A percentile compares a stretch with the other conserved stretches of the same genome.
Evolutionary conservation across 2,113 vertebrate genomes (phyloP).

Genomic region (Ptychochromis oligacanthus): DNA sequence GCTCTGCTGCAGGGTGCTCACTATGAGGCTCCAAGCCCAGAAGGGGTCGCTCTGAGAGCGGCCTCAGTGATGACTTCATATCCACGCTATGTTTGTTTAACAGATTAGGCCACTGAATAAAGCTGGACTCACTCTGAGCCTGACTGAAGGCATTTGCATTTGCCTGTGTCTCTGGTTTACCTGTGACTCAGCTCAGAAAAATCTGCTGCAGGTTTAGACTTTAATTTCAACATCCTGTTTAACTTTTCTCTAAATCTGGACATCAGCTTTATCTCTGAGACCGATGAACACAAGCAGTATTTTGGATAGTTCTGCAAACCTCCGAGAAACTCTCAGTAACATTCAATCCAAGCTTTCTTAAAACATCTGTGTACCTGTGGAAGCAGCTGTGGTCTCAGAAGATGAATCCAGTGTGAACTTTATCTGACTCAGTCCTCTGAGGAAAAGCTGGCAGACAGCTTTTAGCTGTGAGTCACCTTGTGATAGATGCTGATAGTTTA

Average conservation of each 20-base stretch:
- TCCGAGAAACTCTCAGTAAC: background rate
- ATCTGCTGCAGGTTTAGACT: background rate
- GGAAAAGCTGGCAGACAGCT: background rate
- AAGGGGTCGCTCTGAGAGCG: background rate
- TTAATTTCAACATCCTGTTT: background rate
- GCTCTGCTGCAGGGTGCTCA: constrained; percentile 3
- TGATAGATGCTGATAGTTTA: background rate
- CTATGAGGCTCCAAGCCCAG: background rate
- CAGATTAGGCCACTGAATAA: background rate
- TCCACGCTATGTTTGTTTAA: background rate
- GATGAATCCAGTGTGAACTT: background rate
- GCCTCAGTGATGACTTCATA: background rate
- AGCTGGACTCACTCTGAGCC: background rate
- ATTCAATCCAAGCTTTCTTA: background rate
- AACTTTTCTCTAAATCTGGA: background rate
- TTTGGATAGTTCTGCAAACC: no score
- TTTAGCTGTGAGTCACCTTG: background rate
- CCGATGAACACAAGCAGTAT: background rate
- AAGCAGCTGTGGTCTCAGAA: no score
- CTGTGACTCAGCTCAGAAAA: background rate
- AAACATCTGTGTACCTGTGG: background rate
- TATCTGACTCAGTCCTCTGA: background rate
- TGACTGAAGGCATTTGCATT: background rate
- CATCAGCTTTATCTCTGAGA: background rate
- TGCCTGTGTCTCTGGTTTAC: background rate